Conservation (phyloP, 2,797 vertebrate genomes). For the Limnodromus scolopaceus region DNA sequence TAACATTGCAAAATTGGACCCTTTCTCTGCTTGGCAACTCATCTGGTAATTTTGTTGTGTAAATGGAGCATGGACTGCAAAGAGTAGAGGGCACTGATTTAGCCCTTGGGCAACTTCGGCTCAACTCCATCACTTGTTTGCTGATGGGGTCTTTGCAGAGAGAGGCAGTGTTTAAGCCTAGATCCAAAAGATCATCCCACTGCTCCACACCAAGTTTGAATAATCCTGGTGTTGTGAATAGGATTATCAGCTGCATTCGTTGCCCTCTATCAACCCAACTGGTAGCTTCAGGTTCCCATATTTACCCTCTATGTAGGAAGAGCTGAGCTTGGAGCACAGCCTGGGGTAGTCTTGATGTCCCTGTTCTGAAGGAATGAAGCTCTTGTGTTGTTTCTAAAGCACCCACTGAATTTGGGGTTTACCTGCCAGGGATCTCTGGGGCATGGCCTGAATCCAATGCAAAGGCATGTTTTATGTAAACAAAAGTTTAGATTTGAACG, state of each 20-base stretch:
- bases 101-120: not conserved
- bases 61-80: not conserved
- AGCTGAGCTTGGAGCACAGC: not conserved
- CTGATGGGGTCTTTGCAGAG: not conserved
- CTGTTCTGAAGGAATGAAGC: not conserved
- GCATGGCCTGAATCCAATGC: not conserved
- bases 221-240: not conserved
- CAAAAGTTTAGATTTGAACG: not conserved
- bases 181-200: not conserved
- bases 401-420: not conserved
- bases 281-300: not conserved
- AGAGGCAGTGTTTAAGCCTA: not conserved
- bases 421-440: not conserved
- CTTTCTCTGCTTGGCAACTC: not conserved
- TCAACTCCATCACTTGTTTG: not conserved
- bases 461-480: not conserved
- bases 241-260: not conserved
- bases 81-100: not conserved
- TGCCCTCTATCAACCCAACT: not conserved
- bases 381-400: not conserved
- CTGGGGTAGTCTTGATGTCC: rapidly evolving
- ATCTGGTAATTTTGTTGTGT: not conserved
- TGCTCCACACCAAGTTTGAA: not conserved
- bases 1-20: not conserved
- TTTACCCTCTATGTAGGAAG: not conserved